These are phyloP conservation scores for Dolichallabes microphthalmus DNA, from an alignment of 2,113 vertebrate genomes.

Conservation along the genomic window DNA sequence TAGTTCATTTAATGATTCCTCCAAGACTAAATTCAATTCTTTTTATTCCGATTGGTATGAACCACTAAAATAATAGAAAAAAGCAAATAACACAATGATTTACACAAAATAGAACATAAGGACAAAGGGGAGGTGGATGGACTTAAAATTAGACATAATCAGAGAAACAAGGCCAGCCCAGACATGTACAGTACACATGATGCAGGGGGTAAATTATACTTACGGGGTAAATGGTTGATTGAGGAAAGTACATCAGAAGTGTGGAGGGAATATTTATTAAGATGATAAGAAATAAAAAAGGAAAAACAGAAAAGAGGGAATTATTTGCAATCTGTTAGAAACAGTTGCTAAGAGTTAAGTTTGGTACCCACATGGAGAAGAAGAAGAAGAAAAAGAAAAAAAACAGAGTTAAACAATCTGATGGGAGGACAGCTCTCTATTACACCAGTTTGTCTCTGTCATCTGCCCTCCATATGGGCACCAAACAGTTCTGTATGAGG, in stretches of 20 bases:
- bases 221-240: slow-evolving; percentile 51
- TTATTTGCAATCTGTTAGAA: slow-evolving; percentile 39
- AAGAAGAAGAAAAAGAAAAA: too few species aligned
- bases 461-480: slow-evolving; percentile 35
- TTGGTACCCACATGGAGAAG: slow-evolving; percentile 45
- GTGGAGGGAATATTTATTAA: slow-evolving; percentile 47
- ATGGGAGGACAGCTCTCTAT: background rate
- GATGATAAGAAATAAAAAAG: slow-evolving; percentile 7
- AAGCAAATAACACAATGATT: slow-evolving; percentile 22
- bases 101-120: background rate
- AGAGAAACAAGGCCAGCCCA: background rate
- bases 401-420: background rate
- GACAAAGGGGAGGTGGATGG: background rate
- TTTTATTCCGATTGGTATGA: slow-evolving; percentile 19
- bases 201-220: slow-evolving; percentile 45
- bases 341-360: slow-evolving; percentile 5
- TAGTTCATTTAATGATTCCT: background rate
- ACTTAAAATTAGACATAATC: background rate
- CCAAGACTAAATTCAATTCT: background rate
- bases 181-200: background rate
- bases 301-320: slow-evolving; percentile 38
- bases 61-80: slow-evolving; percentile 2
- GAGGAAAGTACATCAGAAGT: slow-evolving; percentile 45
- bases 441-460: background rate
- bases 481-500: slow-evolving; percentile 18